Evolutionary conservation across 2,113 vertebrate genomes (phyloP), one percentile per base, ranked within the genome.

Genomic region (Prochilodus magdalenae): DNA sequence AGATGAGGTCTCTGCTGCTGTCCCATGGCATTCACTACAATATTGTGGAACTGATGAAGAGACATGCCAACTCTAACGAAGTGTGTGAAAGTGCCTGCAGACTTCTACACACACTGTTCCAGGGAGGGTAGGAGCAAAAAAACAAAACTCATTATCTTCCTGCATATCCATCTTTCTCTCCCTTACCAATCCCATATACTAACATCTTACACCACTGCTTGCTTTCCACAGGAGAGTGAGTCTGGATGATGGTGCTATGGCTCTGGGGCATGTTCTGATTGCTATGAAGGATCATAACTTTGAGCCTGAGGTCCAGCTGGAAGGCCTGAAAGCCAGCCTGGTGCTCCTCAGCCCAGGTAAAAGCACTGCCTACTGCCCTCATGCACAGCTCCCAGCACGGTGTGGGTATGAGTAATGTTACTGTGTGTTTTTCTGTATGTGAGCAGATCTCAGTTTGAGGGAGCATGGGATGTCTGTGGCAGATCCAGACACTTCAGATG

Each of bases 1-100:
- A 90, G 88, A 96, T 97, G 87, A 92, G 93, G 66, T 94, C 91
- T 60, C 92, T 91, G 79, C 93, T 99, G 82, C 80, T 99, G 89
- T 93, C 94, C 40, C 96, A 96, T 80, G 97, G 97, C 77, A 95
- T 99, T 82, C 96, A 98, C 59, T 93, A 98, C 75, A 99, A 99
- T 85, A 87, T 96, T 63, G 84, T 97, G 86, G 95, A 98, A 44
- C 95, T 97, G 90, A 97, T 99, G 96, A 96, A 92, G 93, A 96
- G 87, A 83, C 94, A 98, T 40, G 55, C 84, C 0, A 15, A 87
- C 53, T 96, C 90, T 10, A 90, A 92, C 1, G 94, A 96, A 79
- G 95, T 98, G 55, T 92, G 95, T 85, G 92, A 96, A 91, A 95
- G 95, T 70, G 96, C 95, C 83, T 98, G 96, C 85, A 93, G 89